Percentiles rank a stretch among this genome's conserved stretches.
Conservation (phyloP, 2,888 invertebrate species). For the Apoda limacodes region DNA sequence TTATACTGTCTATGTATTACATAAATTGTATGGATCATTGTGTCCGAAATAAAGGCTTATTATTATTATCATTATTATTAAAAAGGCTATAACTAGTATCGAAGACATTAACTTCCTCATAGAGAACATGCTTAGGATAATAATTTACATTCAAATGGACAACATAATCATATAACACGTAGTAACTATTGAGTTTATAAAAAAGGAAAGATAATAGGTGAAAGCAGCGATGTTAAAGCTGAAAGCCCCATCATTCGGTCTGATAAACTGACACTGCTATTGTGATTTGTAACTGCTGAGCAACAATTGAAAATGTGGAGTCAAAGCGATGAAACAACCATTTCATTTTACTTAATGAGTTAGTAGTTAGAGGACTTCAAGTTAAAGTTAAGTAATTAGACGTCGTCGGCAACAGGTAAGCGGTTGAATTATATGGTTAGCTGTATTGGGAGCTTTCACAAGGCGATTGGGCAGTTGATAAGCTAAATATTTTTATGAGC, state of each 20-base stretch:
- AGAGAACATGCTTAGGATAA: too few relatives aligned
- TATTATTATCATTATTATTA: too few relatives aligned
- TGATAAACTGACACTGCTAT: constrained; percentile 57
- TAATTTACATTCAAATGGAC: too few relatives aligned
- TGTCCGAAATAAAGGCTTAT: too few relatives aligned
- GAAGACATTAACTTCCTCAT: too few relatives aligned
- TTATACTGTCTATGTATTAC: too few relatives aligned
- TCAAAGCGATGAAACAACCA: constrained; percentile 44
- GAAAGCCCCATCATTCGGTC: constrained; percentile 62
- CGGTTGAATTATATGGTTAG: too few relatives aligned
- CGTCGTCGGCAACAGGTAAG: constrained; percentile 46
- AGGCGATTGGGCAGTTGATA: constrained; percentile 54
- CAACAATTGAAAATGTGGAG: constrained; percentile 41
- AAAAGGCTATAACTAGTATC: too few relatives aligned
- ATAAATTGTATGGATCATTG: too few relatives aligned
- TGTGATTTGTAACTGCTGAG: constrained; percentile 42
- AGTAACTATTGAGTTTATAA: constrained; percentile 36
- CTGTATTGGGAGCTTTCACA: constrained; percentile 51
- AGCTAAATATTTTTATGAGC: constrained; percentile 40
- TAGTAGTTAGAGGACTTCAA: constrained; percentile 36
- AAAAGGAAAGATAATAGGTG: constrained; percentile 54
- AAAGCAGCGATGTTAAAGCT: constrained; percentile 52
- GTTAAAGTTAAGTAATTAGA: constrained; percentile 44
- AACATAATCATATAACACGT: not conserved
- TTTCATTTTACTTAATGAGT: constrained; percentile 65